phyloP scores from a whole-genome alignment of 2,888 invertebrate genomes.

The Allygus modestus region DNA sequence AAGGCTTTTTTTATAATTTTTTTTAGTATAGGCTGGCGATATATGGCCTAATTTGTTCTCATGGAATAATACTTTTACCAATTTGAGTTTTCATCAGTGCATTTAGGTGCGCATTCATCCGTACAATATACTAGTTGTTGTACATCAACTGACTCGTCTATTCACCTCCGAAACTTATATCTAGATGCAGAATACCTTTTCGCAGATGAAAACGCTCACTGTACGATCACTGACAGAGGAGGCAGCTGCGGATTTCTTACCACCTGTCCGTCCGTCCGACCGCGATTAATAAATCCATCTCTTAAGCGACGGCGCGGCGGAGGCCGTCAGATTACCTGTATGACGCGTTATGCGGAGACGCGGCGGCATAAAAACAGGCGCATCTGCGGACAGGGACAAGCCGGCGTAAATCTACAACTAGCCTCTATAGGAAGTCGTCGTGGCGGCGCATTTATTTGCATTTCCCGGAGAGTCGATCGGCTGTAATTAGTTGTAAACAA shows the following conservation, averaged over 20 bases:
- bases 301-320: background rate
- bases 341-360: background rate
- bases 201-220: no score
- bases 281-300: constrained; percentile 4
- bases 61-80: no score
- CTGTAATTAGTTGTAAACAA: constrained; percentile 59
- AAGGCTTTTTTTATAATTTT: no score
- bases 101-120: no score
- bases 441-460: constrained; percentile 25
- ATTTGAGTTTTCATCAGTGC: no score
- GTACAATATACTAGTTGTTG: no score
- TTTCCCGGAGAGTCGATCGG: constrained; percentile 34
- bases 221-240: no score
- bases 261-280: constrained; percentile 8
- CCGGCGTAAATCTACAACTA: constrained; percentile 24
- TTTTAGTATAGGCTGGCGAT: no score
- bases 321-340: background rate
- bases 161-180: no score
- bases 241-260: background rate
- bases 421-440: constrained; percentile 10
- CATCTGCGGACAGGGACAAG: background rate
- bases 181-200: no score
- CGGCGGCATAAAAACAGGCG: constrained; percentile 21
- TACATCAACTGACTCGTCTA: no score
- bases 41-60: no score